phyloP scores from a whole-genome alignment of 2,113 vertebrate species.

The Danio rerio region DNA sequence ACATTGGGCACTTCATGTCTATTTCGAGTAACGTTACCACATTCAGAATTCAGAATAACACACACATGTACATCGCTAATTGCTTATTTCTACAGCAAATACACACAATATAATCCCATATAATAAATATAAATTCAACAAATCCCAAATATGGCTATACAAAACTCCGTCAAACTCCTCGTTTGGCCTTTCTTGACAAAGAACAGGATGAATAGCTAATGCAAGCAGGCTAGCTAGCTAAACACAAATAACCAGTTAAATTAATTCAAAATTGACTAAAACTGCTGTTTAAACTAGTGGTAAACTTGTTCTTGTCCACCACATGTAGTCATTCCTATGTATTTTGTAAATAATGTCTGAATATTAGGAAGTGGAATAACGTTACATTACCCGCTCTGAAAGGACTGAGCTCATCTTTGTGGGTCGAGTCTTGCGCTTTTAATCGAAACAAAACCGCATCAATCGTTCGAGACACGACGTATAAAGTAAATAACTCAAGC shows the following conservation, averaged over 20 bases:
- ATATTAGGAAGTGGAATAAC: neutral
- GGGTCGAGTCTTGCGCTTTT: slow-evolving; percentile 27
- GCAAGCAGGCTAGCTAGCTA: neutral
- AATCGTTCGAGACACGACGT: slow-evolving; percentile 3
- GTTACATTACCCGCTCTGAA: slow-evolving; percentile 69
- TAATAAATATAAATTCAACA: too few species aligned
- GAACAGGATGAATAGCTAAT: slow-evolving; percentile 1
- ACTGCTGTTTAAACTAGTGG: neutral
- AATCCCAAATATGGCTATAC: too few species aligned
- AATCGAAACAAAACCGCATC: slow-evolving; percentile 36
- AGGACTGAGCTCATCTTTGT: slow-evolving; percentile 72
- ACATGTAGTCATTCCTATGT: neutral
- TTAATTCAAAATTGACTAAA: neutral
- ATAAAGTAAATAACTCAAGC: neutral
- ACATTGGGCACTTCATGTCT: neutral
- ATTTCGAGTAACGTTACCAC: too few species aligned
- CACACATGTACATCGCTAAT: too few species aligned
- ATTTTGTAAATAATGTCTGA: too few species aligned
- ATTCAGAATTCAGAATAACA: too few species aligned
- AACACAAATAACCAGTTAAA: neutral
- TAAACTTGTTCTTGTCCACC: neutral
- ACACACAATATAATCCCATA: too few species aligned
- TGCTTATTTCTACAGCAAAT: too few species aligned
- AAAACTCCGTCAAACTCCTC: neutral
- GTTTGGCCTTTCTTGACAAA: neutral